Base-by-base conservation (phyloP, 2,113 vertebrate genomes). In the Thryonomys swinderianus region DNA sequence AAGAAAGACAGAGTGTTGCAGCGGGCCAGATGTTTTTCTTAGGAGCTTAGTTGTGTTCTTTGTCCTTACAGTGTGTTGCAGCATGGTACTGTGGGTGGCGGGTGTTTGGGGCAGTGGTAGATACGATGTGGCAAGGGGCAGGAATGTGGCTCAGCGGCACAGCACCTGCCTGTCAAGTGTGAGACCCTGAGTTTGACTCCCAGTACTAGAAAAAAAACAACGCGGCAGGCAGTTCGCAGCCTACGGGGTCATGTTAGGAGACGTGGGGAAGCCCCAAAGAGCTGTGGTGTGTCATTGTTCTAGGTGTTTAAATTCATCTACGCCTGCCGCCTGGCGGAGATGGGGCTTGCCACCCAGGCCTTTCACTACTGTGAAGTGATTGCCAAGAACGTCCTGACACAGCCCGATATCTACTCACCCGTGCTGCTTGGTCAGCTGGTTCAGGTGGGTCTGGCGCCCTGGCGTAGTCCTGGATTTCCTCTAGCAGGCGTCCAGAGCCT, bases 331-430 rank as follows among this genome's bases (percentile, higher is more conserved):
- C 98, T 99, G 95, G 99, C 99, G 14, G 99, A 99, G 95, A 97
- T 98, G 79, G 99, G 99, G 5, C 99, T 99, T 0, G 98, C 99
- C 42, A 99, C 99, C 2, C 99, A 99, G 96, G 99, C 99, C 85
- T 99, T 99, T 94, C 99, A 99, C 95, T 99, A 99, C 96, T 99
- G 99, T 59, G 99, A 99, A 97, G 99, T 99, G n/a, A 99, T 99
- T 62, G 98, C 99, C n/a, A 98, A 96, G 96, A 98, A 98, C 20
- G 78, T 99, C 90, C 98, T 99, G n/a, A 94, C 69, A 34, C 98
- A 98, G 81, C 99, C 99, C 0, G 98, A 96, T 10, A 97, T 98
- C 91, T 98, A 99, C 81, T 99, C 99, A 0, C 98, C 98, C 0
- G 98, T 99, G 81, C 99, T 99, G 21, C 98, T 99, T 88, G 97